These are phyloP conservation scores for Tricholaema leucomelas DNA, from an alignment of 2,113 vertebrate genomes.

Conservation along the genomic window DNA sequence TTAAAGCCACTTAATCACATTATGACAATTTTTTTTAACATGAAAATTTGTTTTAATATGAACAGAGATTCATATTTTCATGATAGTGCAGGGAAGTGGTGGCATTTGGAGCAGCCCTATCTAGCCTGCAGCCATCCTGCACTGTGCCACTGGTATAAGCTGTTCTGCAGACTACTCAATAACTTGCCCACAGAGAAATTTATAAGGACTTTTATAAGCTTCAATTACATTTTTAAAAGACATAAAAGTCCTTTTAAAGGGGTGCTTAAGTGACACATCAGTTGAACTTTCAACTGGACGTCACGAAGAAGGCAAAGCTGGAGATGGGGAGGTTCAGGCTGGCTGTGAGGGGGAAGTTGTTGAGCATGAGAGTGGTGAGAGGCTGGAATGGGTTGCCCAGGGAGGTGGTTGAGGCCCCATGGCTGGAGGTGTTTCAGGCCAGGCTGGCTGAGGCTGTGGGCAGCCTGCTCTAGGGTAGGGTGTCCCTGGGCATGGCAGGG, in stretches of 20 bases:
- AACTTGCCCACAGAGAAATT: constrained; percentile 68
- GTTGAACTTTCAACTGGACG: constrained; percentile 51
- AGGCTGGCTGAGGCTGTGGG: no score
- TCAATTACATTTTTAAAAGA: constrained; percentile 67
- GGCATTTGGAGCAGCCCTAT: constrained; percentile 58
- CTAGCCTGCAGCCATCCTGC: constrained; percentile 56
- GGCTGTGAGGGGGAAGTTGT: no score
- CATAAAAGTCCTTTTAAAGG: constrained; percentile 55
- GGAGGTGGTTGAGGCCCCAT: no score
- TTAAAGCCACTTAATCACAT: constrained; percentile 70
- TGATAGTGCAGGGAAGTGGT: constrained; percentile 36
- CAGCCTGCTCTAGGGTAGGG: no score
- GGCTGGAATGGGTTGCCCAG: no score
- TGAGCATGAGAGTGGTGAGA: no score
- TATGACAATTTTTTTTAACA: constrained; percentile 68
- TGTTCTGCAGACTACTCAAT: constrained; percentile 64
- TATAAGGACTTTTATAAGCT: constrained; percentile 74
- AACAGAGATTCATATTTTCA: constrained; percentile 68
- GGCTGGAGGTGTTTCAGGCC: no score
- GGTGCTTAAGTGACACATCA: constrained; percentile 50
- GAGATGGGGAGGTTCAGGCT: no score
- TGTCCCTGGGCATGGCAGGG: no score
- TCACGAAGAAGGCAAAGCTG: background rate
- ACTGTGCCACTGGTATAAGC: constrained; percentile 47
- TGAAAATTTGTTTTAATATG: constrained; percentile 74